Conservation (phyloP, 1,140 invertebrate genomes). For the Lycorma delicatula region DNA sequence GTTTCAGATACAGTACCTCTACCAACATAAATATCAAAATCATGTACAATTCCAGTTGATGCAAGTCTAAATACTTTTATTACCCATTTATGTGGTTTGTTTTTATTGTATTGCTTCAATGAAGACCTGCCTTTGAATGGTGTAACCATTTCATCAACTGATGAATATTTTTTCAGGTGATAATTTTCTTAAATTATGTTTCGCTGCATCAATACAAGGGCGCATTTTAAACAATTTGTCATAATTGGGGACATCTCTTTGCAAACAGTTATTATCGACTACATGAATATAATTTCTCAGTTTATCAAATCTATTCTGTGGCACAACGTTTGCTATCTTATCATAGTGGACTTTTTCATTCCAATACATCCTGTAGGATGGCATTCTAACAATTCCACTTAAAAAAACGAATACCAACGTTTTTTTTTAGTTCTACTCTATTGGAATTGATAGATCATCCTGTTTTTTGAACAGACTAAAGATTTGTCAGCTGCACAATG, state of each 20-base stretch:
- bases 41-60: constrained; percentile 10
- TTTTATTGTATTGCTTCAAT: constrained; percentile 30
- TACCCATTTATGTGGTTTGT: constrained; percentile 33
- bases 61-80: constrained; percentile 21
- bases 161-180: constrained; percentile 3
- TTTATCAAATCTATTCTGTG: neutral
- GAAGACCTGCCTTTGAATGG: constrained; percentile 23
- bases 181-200: constrained; percentile 15
- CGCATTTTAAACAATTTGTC: constrained; percentile 4
- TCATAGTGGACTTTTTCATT: neutral
- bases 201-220: constrained; percentile 7
- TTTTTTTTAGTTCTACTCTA: constrained; percentile 13
- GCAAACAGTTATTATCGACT: neutral
- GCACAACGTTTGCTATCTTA: neutral
- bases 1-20: constrained; percentile 5
- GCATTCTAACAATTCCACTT: constrained; percentile 23
- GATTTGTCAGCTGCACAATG: neutral
- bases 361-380: constrained; percentile 28
- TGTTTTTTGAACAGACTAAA: neutral
- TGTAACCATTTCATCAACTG: constrained; percentile 24
- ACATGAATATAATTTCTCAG: neutral
- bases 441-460: neutral
- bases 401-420: constrained; percentile 24
- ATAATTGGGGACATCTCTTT: neutral
- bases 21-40: constrained; percentile 14